A percentile compares a stretch with the other conserved stretches of the same genome.
These are phyloP conservation scores for Sialis fuliginosa DNA, from an alignment of 2,888 invertebrate species.

Conservation along the genomic window DNA sequence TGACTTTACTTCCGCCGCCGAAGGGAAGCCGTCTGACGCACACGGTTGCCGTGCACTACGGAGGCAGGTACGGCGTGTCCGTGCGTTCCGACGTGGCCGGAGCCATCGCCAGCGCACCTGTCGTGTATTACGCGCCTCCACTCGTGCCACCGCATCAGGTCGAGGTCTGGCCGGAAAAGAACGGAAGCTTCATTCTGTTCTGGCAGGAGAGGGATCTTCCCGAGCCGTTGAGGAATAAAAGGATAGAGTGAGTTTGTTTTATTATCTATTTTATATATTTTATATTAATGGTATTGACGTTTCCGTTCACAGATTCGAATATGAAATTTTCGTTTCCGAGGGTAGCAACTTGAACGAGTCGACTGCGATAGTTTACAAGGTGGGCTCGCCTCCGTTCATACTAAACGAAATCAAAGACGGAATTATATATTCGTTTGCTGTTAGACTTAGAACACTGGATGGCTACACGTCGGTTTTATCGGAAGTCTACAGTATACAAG, in stretches of 20 bases:
- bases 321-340: conserved; percentile 46
- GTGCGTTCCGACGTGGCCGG: conserved; percentile 27
- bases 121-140: conserved; percentile 32
- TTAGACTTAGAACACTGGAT: conserved; percentile 36
- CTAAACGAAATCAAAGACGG: conserved; percentile 30
- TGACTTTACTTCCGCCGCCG: conserved; percentile 30
- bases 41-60: conserved; percentile 29
- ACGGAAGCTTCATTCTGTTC: conserved; percentile 43
- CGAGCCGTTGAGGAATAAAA: conserved; percentile 10
- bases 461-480: conserved; percentile 45
- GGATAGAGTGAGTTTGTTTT: no score
- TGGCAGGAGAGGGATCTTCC: conserved; percentile 39
- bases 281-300: no score
- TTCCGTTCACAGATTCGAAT: conserved; percentile 27
- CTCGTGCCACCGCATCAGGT: conserved; percentile 46
- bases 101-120: conserved; percentile 28
- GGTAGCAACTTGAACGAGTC: conserved; percentile 30
- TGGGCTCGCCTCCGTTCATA: conserved; percentile 35
- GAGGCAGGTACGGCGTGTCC: conserved; percentile 32
- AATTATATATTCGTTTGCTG: conserved; percentile 41
- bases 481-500: conserved; percentile 30
- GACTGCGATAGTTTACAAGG: conserved; percentile 28
- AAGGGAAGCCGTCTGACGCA: conserved; percentile 29
- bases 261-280: no score
- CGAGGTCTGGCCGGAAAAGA: conserved; percentile 35